Evolutionary conservation across 2,888 invertebrate species (phyloP), one percentile per base, ranked within the genome.

Genomic region (Drepana falcataria): DNA sequence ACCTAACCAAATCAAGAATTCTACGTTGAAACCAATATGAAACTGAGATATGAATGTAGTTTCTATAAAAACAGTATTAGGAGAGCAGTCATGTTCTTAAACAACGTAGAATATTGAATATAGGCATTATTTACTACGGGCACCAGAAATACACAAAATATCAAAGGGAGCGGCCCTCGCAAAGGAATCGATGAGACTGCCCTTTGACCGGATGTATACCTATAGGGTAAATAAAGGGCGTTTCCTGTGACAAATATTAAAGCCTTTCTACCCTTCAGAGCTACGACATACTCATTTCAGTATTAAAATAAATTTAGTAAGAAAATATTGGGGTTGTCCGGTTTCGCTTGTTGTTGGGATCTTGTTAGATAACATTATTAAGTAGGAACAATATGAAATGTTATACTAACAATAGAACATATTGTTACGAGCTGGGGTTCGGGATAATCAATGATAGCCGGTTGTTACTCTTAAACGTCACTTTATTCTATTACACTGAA

Each of bases 191-290:
- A 83, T 82, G 80, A 76, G 72, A 65, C 67, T 75, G 72, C 76
- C 83, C 78, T 73, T 66, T 73, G 75, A 72, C 81, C 83, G 85
- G 81, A 81, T 78, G 72, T 77, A 64, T 71, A 75, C 76, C 75
- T 75, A 76, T 79, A 69, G 78, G 75, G 83, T 79, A 83, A 85
- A 85, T 84, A 85, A 81, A 78, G 76, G 73, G 69, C 66, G 76
- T 79, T 82, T 85, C 82, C 84, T 77, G 79, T 75, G 79, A 82
- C 83, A 81, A 85, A 85, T 81, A 85, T 79, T 78, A 75, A 73
- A 75, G 69, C 66, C 64, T 71, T 66, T 64, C 60, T 58, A 58
- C 57, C 53, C 51, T 51, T 51, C 40, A 51, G 41, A 51, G 35
- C 53, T 59, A 60, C 55, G 59, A 55, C 55, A 57, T 69, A 63